Percentiles rank a stretch among this genome's conserved stretches.
Conservation (phyloP, 2,113 vertebrate species). For the Uria aalge region DNA sequence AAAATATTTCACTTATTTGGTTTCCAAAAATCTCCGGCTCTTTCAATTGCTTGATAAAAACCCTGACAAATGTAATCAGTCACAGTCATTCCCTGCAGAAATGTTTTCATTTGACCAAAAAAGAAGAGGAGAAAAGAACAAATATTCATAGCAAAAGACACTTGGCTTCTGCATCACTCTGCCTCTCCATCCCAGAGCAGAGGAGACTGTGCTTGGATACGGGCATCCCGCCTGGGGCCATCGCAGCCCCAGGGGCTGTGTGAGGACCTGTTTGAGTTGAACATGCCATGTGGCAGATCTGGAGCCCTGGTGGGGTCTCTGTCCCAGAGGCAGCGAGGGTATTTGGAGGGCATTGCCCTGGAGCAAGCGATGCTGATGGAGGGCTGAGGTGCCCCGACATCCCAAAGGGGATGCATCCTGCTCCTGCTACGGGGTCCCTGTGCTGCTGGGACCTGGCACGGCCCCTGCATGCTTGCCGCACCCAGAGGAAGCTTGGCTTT, state of each 20-base stretch:
- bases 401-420: not conserved
- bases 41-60: slow-evolving; percentile 64
- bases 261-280: not conserved
- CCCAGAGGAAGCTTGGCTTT: not conserved
- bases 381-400: not conserved
- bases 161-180: not conserved
- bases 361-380: fast-evolving
- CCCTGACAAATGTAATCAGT: slow-evolving; percentile 65
- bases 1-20: slow-evolving; percentile 66
- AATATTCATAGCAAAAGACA: slow-evolving; percentile 22
- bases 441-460: not conserved
- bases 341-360: not conserved
- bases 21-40: slow-evolving; percentile 39
- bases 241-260: fast-evolving
- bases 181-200: not conserved
- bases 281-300: fast-evolving
- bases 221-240: fast-evolving
- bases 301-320: not conserved
- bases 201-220: not conserved
- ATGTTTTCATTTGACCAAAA: slow-evolving; percentile 31
- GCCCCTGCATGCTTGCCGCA: not conserved
- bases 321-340: not conserved
- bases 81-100: slow-evolving; percentile 57
- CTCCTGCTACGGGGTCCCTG: fast-evolving
- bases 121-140: not conserved